Base-by-base conservation (phyloP, 2,797 vertebrate genomes). In the Argyrosomus regius region DNA sequence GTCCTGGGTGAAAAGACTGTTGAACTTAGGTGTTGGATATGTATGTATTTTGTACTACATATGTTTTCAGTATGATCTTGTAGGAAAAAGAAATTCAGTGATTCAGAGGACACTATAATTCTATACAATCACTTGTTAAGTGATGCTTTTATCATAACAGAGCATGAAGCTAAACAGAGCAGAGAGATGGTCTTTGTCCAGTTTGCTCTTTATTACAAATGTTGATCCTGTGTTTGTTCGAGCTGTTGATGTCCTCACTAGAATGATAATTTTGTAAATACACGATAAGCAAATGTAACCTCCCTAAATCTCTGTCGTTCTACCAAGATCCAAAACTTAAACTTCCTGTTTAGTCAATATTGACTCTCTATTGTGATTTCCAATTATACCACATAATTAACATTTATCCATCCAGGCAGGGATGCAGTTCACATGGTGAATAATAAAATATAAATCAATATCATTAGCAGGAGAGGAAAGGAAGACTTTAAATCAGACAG, bases 401-500 rank as follows among this genome's bases (percentile, higher is more conserved):
- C n/a, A 61, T 46, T 10, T 49, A 28, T 75, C 39, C 8, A 24
- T 65, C 0, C 5, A 24, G 39, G 52, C 17, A 58, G 12, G 6
- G 26, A 16, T 6, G 2, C 13, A 50, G 39, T 50, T 45, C 60
- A 26, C 48, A 48, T 45, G 35, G 59, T 45, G 41, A 69, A 69
- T 65, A 59, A 60, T 46, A 39, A 69, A 50, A 66, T 10, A 20
- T 7, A 43, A 59, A 24, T 76, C 63, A 45, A 63, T 75, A 68
- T 48, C 16, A 49, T 59, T 46, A 78, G 11, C 3, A n/a, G 17
- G 50, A 64, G 11, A 14, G n/a, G 6, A 39, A 49, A 75, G 26
- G 12, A 26, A 71, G n/a, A 52, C 39, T 75, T 67, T 35, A 50
- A 66, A 17, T 66, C 31, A 52, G 57, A 76, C 78, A 71, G 20